phyloP scores from a whole-genome alignment of 1,140 invertebrate genomes.

The Campoletis sonorensis region DNA sequence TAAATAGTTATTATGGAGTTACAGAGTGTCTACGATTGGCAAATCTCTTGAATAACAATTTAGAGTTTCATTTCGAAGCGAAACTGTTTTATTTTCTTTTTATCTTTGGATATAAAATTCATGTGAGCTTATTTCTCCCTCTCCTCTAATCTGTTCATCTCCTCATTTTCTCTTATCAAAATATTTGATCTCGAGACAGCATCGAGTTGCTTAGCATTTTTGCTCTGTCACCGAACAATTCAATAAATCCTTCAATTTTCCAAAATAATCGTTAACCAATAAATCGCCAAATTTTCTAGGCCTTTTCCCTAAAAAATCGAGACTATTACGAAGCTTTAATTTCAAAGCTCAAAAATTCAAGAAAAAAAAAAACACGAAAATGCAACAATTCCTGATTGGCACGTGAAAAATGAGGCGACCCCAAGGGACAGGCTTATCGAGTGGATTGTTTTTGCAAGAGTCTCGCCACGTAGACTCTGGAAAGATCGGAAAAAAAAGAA shows the following conservation, averaged over 20 bases:
- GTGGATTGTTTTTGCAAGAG: slow-evolving; percentile 64
- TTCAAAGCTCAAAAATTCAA: too few relatives aligned
- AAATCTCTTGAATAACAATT: slow-evolving; percentile 73
- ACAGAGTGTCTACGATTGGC: slow-evolving; percentile 71
- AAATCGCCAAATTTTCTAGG: too few relatives aligned
- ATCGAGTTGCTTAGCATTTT: too few relatives aligned
- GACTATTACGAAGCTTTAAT: too few relatives aligned
- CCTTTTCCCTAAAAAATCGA: too few relatives aligned
- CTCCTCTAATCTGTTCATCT: not conserved
- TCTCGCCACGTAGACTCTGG: slow-evolving; percentile 62
- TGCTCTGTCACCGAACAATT: not conserved
- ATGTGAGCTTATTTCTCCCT: not conserved
- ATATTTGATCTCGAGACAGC: too few relatives aligned
- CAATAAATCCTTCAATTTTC: not conserved
- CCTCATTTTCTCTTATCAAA: not conserved
- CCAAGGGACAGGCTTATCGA: too few relatives aligned
- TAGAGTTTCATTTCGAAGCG: slow-evolving; percentile 63
- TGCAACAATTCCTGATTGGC: slow-evolving; percentile 14
- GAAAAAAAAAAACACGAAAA: not conserved
- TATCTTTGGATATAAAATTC: not conserved
- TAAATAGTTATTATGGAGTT: slow-evolving; percentile 67
- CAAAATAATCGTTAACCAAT: too few relatives aligned
- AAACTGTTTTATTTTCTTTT: slow-evolving; percentile 56
- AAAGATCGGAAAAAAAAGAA: slow-evolving; percentile 65
- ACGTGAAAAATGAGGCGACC: not conserved